Conservation (phyloP, 2,888 invertebrate genomes). For the Catocala nupta region DNA sequence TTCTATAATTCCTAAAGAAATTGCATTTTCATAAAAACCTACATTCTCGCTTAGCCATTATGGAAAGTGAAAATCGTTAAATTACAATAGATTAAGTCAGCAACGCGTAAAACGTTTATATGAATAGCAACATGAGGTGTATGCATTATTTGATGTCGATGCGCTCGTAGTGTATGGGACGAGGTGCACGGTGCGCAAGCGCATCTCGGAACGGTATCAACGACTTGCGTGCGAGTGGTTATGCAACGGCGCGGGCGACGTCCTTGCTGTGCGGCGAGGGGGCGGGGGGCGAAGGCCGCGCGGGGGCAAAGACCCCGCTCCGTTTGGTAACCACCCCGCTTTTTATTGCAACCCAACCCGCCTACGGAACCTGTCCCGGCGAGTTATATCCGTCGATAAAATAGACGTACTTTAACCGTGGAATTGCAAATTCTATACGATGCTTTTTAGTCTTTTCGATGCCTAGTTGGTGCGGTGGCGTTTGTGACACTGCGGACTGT, state of each 20-base stretch:
- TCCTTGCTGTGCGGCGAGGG: conserved; percentile 72
- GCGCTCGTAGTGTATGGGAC: conserved; percentile 52
- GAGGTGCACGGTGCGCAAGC: conserved; percentile 44
- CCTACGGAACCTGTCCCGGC: conserved; percentile 69
- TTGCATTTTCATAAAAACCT: too few species aligned
- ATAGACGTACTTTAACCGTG: conserved; percentile 65
- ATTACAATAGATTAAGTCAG: conserved; percentile 54
- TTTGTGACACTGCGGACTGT: too few species aligned
- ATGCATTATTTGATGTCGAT: conserved; percentile 62
- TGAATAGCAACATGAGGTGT: conserved; percentile 60
- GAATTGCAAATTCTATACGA: conserved; percentile 62
- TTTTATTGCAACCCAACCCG: conserved; percentile 68
- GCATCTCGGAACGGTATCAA: conserved; percentile 75
- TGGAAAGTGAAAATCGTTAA: conserved; percentile 54
- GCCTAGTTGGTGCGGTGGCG: too few species aligned
- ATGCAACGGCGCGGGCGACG: conserved; percentile 80
- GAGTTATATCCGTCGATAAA: conserved; percentile 72
- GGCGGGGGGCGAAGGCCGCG: conserved; percentile 78
- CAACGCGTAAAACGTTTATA: conserved; percentile 44
- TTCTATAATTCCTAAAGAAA: neutral
- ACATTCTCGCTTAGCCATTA: neutral
- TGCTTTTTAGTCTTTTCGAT: conserved; percentile 42
- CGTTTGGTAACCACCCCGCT: conserved; percentile 67
- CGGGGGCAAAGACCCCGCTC: conserved; percentile 74
- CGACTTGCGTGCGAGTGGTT: conserved; percentile 77